Percentiles rank a stretch among this genome's conserved stretches.
phyloP scores from a whole-genome alignment of 2,888 invertebrate species.

The Girardia tigrina region DNA sequence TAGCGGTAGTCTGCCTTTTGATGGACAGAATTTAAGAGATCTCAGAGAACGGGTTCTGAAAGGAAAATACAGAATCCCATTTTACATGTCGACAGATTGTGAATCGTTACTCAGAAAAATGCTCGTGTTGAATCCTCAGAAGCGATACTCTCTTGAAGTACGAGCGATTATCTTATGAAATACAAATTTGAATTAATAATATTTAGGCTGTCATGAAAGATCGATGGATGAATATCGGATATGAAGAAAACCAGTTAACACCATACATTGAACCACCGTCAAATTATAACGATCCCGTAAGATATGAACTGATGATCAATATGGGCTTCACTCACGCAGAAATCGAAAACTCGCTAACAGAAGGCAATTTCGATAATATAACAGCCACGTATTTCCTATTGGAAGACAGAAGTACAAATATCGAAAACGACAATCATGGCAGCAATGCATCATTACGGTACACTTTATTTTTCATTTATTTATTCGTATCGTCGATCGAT shows the following conservation, averaged over 20 bases:
- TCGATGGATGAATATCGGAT: slow-evolving; percentile 99
- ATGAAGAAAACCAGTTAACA: slow-evolving; percentile 69
- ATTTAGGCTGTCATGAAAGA: slow-evolving; percentile 73
- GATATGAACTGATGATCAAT: neutral
- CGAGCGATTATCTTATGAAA: too few species aligned
- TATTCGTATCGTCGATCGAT: too few species aligned
- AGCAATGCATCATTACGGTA: neutral
- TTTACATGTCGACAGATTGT: slow-evolving; percentile 99
- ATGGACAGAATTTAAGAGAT: slow-evolving; percentile 53
- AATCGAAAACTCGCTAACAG: neutral
- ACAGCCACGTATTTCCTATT: neutral
- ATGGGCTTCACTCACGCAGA: neutral
- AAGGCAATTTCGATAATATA: neutral
- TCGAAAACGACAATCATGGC: neutral
- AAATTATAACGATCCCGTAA: slow-evolving; percentile 25
- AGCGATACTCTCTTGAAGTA: slow-evolving; percentile 73
- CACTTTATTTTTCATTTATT: neutral
- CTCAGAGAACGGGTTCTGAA: slow-evolving; percentile 85
- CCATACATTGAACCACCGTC: slow-evolving; percentile 68
- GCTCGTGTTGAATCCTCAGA: slow-evolving; percentile 91
- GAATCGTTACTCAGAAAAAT: slow-evolving; percentile 98
- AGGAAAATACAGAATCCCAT: slow-evolving; percentile 98
- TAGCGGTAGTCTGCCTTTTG: slow-evolving; percentile 35
- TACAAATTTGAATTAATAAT: too few species aligned
- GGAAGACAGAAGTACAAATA: neutral